Evolutionary conservation across 2,888 invertebrate species (phyloP), one percentile per base, ranked within the genome.

Genomic region (Anagyrus pseudococci): DNA sequence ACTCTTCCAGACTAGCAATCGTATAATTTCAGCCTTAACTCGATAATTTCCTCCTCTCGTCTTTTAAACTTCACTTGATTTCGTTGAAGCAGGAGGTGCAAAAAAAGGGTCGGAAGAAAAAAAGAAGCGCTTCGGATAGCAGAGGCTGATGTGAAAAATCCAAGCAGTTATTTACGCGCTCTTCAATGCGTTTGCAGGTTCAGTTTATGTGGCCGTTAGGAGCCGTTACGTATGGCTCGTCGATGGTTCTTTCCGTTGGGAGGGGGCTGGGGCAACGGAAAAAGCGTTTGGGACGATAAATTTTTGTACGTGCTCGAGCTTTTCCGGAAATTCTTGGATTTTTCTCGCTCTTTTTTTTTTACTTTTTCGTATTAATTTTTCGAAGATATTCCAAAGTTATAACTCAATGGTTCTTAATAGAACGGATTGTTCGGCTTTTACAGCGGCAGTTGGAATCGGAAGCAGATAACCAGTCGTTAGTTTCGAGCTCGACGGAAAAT

Each of bases 301-400:
- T 62, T 52, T 46, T 47, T 40, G 23, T 20, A 43, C 37, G 26
- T 10, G 15, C 33, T 37, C 4, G 33, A 23, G 41, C 49, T 44
- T 26, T 49, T 13, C 13, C 37, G 15, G 17, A 43, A 8, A 17
- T n/a, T 50, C 46, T 44, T 25, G 13, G n/a, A n/a, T n/a, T n/a
- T n/a, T n/a, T 6, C 22, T 46, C 25, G 20, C 46, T 53, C 15
- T 22, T 26, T 43, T 19, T 49, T 29, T 29, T 49, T 7, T 15
- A 26, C n/a, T n/a, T n/a, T n/a, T n/a, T n/a, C 13, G 19, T 33
- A 53, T 62, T 48, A 62, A 58, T 54, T 58, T 49, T 19, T 15
- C 33, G 17, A 58, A 49, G 54, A 40, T 58, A 44, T 29, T 40
- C 17, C 48, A 54, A 43, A 63, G 54, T 49, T 63, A 63, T 54